A percentile compares a stretch with the other conserved stretches of the same genome.
These are phyloP conservation scores for Pionites leucogaster DNA, from an alignment of 2,113 vertebrate species.

Conservation along the genomic window DNA sequence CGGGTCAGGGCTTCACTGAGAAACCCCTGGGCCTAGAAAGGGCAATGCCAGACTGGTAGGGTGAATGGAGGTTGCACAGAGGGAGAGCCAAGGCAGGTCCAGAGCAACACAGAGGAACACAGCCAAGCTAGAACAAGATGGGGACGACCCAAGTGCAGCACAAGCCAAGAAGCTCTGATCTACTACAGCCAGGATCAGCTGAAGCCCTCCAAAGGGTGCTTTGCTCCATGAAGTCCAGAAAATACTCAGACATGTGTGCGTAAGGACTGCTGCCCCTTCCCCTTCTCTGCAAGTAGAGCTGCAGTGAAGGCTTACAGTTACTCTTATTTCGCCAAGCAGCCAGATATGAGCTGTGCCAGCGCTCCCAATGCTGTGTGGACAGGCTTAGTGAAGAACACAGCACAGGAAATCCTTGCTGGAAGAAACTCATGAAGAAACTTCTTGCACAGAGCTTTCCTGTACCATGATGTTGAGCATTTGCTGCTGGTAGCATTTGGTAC, in stretches of 20 bases:
- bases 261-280: not conserved
- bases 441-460: not conserved
- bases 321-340: not conserved
- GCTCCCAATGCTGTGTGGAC: not conserved
- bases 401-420: not conserved
- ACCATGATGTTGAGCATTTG: not conserved
- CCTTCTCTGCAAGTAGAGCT: not conserved
- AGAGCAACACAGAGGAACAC: not conserved
- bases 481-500: not conserved
- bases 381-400: not conserved
- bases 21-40: not conserved
- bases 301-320: not conserved
- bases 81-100: not conserved
- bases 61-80: not conserved
- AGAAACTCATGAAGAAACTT: not conserved
- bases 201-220: not conserved
- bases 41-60: not conserved
- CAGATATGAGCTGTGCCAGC: not conserved
- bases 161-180: not conserved
- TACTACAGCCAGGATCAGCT: not conserved
- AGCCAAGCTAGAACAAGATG: not conserved
- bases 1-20: not conserved
- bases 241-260: not conserved
- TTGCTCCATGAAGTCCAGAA: not conserved
- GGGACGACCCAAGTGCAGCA: not conserved